Evolutionary conservation across 2,113 vertebrate genomes (phyloP).

Genomic region (Misgurnus anguillicaudatus): DNA sequence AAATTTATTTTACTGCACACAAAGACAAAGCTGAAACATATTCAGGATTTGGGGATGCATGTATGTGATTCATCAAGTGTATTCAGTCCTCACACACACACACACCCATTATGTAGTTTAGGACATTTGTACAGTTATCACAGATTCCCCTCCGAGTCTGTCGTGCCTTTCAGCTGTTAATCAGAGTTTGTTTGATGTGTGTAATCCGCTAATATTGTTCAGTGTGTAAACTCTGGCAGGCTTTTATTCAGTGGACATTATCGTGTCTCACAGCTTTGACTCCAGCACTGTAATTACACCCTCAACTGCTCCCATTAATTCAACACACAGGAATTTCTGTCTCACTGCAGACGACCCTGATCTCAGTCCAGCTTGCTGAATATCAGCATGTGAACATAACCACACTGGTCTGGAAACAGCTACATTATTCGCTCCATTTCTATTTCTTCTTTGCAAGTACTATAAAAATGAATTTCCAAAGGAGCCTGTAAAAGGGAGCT

Average conservation of each 20-base stretch:
- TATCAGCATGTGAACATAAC: background rate
- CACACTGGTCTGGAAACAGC: background rate
- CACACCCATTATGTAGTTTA: background rate
- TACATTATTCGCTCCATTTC: too few species aligned
- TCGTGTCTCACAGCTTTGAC: slow-evolving; percentile 77
- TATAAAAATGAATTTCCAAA: background rate
- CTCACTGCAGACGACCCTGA: slow-evolving; percentile 54
- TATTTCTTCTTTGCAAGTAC: background rate
- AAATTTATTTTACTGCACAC: too few species aligned
- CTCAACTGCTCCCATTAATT: slow-evolving; percentile 77
- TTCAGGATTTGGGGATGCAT: too few species aligned
- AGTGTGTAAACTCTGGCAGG: slow-evolving; percentile 65
- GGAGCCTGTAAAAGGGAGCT: too few species aligned
- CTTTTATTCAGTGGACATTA: slow-evolving; percentile 70
- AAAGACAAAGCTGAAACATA: too few species aligned
- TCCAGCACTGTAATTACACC: slow-evolving; percentile 75
- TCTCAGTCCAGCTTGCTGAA: slow-evolving; percentile 6
- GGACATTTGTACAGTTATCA: slow-evolving; percentile 20
- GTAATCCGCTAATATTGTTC: slow-evolving; percentile 43
- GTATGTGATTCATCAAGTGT: too few species aligned
- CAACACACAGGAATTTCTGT: slow-evolving; percentile 73
- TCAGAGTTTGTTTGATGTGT: slow-evolving; percentile 41
- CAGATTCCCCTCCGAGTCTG: background rate
- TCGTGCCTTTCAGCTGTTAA: slow-evolving; percentile 23
- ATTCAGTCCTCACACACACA: too few species aligned